Evolutionary conservation across 2,113 vertebrate genomes (phyloP).

Genomic region (Regulus satrapa): DNA sequence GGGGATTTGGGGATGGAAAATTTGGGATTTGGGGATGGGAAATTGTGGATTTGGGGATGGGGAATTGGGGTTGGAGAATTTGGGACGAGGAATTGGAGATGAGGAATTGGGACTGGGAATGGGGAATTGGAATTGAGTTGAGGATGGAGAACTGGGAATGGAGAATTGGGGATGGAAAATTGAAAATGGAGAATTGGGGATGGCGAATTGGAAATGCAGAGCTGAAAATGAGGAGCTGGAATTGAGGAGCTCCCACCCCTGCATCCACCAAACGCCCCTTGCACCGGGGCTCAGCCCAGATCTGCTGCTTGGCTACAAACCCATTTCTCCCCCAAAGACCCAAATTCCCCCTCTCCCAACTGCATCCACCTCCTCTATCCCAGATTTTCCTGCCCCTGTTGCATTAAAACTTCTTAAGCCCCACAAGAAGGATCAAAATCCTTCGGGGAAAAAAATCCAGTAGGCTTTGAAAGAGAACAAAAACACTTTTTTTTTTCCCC

Average conservation of each 20-base stretch:
- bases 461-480: not conserved
- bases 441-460: not conserved
- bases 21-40: not conserved
- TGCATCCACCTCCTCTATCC: not conserved
- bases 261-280: not conserved
- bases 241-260: not conserved
- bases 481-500: not conserved
- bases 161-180: not conserved
- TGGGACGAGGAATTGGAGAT: not conserved
- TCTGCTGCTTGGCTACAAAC: not conserved
- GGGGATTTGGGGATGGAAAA: not conserved
- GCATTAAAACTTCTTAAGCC: not conserved
- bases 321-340: not conserved
- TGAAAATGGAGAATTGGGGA: not conserved
- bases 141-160: not conserved
- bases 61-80: not conserved
- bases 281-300: not conserved
- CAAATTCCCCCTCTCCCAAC: not conserved
- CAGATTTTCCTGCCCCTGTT: not conserved
- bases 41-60: not conserved
- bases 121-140: not conserved
- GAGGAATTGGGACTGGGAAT: too few relatives aligned
- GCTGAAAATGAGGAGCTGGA: not conserved
- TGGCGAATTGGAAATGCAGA: not conserved
- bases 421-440: not conserved